Percentiles rank a stretch among this genome's conserved stretches.
phyloP scores from a whole-genome alignment of 2,113 vertebrate genomes.

The Planiliza haematocheilus region DNA sequence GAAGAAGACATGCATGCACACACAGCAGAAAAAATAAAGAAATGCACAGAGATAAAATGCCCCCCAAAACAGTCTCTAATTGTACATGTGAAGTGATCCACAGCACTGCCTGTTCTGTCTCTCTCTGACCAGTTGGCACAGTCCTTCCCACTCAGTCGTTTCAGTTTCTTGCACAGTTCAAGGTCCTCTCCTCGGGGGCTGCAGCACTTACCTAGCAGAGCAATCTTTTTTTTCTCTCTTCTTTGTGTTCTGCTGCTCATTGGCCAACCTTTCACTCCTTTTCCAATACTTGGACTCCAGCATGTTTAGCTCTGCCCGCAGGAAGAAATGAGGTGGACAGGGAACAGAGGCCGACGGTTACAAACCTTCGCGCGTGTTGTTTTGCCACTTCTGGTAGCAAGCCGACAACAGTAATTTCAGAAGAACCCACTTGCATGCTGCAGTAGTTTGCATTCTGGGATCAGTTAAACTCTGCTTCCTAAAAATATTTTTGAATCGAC shows the following conservation, averaged over 20 bases:
- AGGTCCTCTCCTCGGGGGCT: constrained; percentile 13
- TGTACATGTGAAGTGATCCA: too few species aligned
- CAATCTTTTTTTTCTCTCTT: constrained; percentile 10
- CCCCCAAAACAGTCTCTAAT: too few species aligned
- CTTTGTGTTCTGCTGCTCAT: constrained; percentile 20
- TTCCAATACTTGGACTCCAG: background rate
- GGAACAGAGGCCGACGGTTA: background rate
- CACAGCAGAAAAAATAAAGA: background rate
- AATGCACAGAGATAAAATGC: background rate
- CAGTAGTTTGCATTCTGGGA: too few species aligned
- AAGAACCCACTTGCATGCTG: too few species aligned
- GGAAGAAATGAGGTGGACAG: background rate
- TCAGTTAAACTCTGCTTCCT: too few species aligned
- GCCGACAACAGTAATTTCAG: too few species aligned
- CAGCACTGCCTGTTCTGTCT: background rate
- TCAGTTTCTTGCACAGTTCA: constrained; percentile 29
- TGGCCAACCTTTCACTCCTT: background rate
- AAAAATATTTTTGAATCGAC: too few species aligned
- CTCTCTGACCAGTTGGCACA: background rate
- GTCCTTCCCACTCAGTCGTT: constrained; percentile 5
- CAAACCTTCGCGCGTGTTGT: too few species aligned
- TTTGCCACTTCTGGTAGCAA: too few species aligned
- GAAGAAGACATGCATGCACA: background rate
- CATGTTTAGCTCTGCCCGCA: background rate
- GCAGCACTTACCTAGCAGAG: background rate